Conservation (phyloP, 2,797 vertebrate genomes). For the Acrossocheilus wenchowensis region DNA sequence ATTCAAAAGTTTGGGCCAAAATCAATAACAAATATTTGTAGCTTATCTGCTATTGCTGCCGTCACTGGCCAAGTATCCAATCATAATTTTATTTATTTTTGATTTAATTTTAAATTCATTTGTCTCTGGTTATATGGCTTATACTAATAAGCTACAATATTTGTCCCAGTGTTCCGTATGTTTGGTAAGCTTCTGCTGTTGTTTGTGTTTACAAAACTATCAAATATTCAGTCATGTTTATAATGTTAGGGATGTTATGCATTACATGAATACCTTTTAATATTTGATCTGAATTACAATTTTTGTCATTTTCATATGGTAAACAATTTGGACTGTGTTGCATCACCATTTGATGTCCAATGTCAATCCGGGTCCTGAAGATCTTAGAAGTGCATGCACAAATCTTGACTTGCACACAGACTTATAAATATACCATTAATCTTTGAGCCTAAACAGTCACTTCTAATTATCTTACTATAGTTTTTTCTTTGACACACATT, state of each 20-base stretch:
- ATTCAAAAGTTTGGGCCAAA: not conserved
- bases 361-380: not conserved
- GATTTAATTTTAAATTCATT: not conserved
- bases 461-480: not conserved
- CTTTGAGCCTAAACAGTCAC: not conserved
- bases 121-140: not conserved
- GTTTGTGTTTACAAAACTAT: not conserved
- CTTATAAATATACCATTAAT: not conserved
- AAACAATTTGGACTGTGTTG: not conserved
- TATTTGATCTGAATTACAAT: not conserved
- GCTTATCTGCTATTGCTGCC: not conserved
- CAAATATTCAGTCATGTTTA: not conserved
- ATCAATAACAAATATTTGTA: not conserved
- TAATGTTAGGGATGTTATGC: not conserved
- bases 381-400: not conserved
- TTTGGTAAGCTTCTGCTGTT: not conserved
- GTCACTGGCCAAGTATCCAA: not conserved
- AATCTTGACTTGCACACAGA: not conserved
- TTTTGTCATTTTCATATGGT: not conserved
- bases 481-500: not conserved
- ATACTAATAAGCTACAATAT: not conserved
- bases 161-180: not conserved
- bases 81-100: not conserved
- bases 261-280: not conserved
- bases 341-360: not conserved